Evolutionary conservation across 2,113 vertebrate genomes (phyloP).

Genomic region (Channa maculata): DNA sequence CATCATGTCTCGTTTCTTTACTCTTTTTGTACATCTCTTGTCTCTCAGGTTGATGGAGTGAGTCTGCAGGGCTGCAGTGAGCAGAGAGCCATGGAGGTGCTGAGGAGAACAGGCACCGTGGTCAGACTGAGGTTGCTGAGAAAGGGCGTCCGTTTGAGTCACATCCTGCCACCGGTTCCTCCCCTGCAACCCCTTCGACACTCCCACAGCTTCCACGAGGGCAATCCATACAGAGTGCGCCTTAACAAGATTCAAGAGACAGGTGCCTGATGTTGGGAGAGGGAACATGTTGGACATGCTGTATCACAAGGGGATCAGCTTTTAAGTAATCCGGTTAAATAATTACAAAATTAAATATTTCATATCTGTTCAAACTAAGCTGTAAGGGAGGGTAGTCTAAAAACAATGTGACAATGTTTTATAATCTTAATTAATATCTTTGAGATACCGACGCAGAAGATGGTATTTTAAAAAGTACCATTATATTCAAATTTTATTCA

Average conservation of each 20-base stretch:
- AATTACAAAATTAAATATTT: not conserved
- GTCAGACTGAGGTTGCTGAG: conserved; percentile 87
- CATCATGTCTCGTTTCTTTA: not conserved
- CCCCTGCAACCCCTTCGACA: conserved; percentile 73
- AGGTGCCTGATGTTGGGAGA: conserved; percentile 52
- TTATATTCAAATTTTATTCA: too few relatives aligned
- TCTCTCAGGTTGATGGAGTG: conserved; percentile 90
- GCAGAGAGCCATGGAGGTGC: conserved; percentile 90
- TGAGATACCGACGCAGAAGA: too few relatives aligned
- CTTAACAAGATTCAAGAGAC: conserved; percentile 75
- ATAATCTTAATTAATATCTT: too few relatives aligned
- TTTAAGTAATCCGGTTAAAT: conserved; percentile 2
- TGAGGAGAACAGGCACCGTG: conserved; percentile 88
- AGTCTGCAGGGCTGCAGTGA: conserved; percentile 94
- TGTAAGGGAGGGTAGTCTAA: too few relatives aligned
- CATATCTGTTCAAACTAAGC: not conserved
- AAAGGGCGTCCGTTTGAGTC: conserved; percentile 67
- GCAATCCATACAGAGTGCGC: conserved; percentile 59
- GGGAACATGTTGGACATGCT: not conserved
- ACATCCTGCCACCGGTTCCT: conserved; percentile 62
- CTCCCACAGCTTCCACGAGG: conserved; percentile 74
- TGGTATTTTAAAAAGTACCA: too few relatives aligned
- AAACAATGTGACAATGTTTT: too few relatives aligned
- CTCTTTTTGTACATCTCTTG: conserved; percentile 28
- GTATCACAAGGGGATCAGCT: not conserved